These are phyloP conservation scores for Calliphora vomitoria DNA, from an alignment of 2,888 invertebrate species.

Conservation along the genomic window DNA sequence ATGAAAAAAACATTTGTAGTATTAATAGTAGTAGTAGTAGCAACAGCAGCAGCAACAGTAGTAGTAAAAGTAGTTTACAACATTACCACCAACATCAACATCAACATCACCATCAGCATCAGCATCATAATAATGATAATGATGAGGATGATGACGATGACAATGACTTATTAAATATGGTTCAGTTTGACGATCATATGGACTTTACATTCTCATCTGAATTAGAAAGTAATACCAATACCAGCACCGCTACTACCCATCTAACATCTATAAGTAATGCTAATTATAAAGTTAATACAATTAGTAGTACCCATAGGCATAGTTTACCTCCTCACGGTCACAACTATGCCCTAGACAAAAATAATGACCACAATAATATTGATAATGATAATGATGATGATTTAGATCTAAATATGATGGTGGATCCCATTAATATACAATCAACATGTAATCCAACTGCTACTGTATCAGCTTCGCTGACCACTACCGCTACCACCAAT, in stretches of 20 bases:
- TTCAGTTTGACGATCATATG: conserved; percentile 78
- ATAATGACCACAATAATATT: not conserved
- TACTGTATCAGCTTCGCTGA: conserved; percentile 60
- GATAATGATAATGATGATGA: conserved; percentile 42
- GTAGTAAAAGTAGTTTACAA: conserved; percentile 45
- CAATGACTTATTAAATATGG: conserved; percentile 79
- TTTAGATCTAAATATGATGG: conserved; percentile 50
- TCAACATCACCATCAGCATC: conserved; percentile 18
- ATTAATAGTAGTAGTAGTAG: conserved; percentile 69
- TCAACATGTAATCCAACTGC: conserved; percentile 57
- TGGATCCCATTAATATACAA: conserved; percentile 74
- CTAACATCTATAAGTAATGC: conserved; percentile 29
- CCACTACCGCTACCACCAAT: conserved; percentile 51
- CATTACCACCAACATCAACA: conserved; percentile 27
- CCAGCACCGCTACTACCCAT: conserved; percentile 4
- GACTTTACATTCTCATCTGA: conserved; percentile 75
- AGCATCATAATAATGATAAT: conserved; percentile 14
- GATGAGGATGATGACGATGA: conserved; percentile 31
- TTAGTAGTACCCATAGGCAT: conserved; percentile 24
- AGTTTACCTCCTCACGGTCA: conserved; percentile 37
- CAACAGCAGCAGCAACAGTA: conserved; percentile 46
- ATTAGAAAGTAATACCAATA: conserved; percentile 40
- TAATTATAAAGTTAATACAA: conserved; percentile 26
- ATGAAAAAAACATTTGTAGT: conserved; percentile 54
- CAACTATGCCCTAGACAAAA: conserved; percentile 44